These are phyloP conservation scores for Octonoba sinensis DNA, from an alignment of 2,888 invertebrate genomes.

Conservation along the genomic window DNA sequence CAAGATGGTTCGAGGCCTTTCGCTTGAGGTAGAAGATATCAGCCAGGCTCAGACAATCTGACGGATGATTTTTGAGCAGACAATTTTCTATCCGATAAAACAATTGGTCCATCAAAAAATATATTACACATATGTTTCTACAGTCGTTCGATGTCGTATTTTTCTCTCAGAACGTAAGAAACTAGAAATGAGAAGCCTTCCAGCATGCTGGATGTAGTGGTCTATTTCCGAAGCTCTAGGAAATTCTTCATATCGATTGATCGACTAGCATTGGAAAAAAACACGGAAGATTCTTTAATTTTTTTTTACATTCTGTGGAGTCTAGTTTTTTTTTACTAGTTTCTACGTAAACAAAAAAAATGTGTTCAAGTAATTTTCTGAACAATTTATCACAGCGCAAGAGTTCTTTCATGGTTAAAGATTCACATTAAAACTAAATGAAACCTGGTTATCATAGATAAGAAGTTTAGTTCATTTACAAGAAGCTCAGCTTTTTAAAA, in stretches of 20 bases:
- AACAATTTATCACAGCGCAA: conserved; percentile 14
- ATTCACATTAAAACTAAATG: too few species aligned
- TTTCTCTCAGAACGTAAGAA: neutral
- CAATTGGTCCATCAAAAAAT: neutral
- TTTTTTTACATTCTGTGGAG: too few species aligned
- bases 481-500: too few species aligned
- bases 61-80: conserved; percentile 11
- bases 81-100: neutral
- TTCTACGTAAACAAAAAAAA: too few species aligned
- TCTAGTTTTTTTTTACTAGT: too few species aligned
- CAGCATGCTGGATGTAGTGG: neutral
- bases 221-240: conserved; percentile 8
- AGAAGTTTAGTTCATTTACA: too few species aligned
- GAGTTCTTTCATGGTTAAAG: neutral
- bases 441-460: too few species aligned
- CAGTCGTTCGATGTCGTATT: neutral
- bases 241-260: neutral
- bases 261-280: conserved; percentile 19
- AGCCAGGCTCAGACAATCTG: conserved; percentile 2
- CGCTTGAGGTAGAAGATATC: conserved; percentile 19
- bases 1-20: conserved; percentile 14
- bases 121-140: neutral
- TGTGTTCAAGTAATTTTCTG: neutral
- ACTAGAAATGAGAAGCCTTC: conserved; percentile 7
- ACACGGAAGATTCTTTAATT: neutral